Conservation (phyloP, 2,888 invertebrate species). For the Odontomyia ornata region DNA sequence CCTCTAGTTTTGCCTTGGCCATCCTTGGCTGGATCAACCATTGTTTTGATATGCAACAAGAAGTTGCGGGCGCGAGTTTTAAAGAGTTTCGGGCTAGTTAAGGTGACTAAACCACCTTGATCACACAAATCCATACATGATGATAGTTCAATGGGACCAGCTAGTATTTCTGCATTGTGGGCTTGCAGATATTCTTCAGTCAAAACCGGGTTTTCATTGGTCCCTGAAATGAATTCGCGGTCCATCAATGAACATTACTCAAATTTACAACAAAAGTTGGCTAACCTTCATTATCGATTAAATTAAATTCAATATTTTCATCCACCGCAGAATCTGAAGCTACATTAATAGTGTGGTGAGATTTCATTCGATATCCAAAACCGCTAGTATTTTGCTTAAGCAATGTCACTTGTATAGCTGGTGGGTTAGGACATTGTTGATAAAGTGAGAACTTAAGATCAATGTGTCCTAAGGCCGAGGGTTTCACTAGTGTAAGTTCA, state of each 20-base stretch:
- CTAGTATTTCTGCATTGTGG: constrained; percentile 89
- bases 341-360: constrained; percentile 61
- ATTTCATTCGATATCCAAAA: constrained; percentile 69
- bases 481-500: constrained; percentile 84
- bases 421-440: constrained; percentile 77
- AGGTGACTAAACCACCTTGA: constrained; percentile 82
- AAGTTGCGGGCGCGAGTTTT: constrained; percentile 81
- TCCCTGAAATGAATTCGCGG: constrained; percentile 54
- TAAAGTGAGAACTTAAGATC: constrained; percentile 88
- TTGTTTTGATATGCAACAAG: constrained; percentile 80
- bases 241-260: not conserved
- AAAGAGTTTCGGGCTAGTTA: constrained; percentile 87
- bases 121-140: constrained; percentile 86
- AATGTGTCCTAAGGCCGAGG: constrained; percentile 84
- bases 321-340: constrained; percentile 66
- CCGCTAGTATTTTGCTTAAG: constrained; percentile 75
- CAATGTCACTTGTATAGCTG: constrained; percentile 80
- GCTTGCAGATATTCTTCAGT: constrained; percentile 84
- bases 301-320: constrained; percentile 59
- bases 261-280: not conserved
- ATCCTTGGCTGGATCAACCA: constrained; percentile 72
- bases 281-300: constrained; percentile 52
- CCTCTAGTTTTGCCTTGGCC: constrained; percentile 63
- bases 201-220: constrained; percentile 77
- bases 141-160: constrained; percentile 85